Conservation (phyloP, 2,113 vertebrate genomes). For the Lucifuga dentata region DNA sequence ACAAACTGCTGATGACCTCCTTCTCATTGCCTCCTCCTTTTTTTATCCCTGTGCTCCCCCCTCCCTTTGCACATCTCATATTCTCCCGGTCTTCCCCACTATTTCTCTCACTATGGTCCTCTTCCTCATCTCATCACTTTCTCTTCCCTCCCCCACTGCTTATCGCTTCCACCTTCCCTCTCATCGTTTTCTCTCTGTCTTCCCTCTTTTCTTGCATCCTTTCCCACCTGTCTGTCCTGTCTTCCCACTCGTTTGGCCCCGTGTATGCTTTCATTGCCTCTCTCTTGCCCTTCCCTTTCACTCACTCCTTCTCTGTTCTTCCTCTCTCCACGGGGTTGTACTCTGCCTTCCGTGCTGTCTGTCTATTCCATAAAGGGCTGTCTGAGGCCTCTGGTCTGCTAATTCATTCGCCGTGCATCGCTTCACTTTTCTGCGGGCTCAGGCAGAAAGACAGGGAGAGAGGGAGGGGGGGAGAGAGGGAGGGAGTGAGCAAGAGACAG, state of each 20-base stretch:
- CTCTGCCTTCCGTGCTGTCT: constrained; percentile 52
- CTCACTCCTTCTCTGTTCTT: constrained; percentile 38
- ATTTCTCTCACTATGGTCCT: constrained; percentile 56
- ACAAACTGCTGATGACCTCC: constrained; percentile 75
- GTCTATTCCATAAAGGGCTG: constrained; percentile 67
- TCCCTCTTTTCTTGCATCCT: constrained; percentile 41
- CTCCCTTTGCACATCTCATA: constrained; percentile 31
- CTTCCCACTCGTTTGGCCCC: constrained; percentile 59
- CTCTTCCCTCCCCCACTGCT: constrained; percentile 54
- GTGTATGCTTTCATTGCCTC: constrained; percentile 46
- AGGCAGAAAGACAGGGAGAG: constrained; percentile 61
- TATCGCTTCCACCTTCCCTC: constrained; percentile 35
- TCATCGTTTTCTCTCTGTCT: constrained; percentile 37
- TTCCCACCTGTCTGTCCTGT: constrained; percentile 64
- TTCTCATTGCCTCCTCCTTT: constrained; percentile 59
- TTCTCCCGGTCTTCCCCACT: constrained; percentile 67
- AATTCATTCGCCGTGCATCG: constrained; percentile 78
- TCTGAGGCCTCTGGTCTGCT: constrained; percentile 67
- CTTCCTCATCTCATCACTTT: constrained; percentile 45
- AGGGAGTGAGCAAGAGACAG: no score
- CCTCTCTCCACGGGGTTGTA: constrained; percentile 30
- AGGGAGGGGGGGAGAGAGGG: constrained; percentile 19
- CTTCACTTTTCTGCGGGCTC: constrained; percentile 77
- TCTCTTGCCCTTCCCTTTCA: constrained; percentile 51
- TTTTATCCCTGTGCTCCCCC: neutral